Conservation (phyloP, 2,888 invertebrate species). For the Macropis europaea region DNA sequence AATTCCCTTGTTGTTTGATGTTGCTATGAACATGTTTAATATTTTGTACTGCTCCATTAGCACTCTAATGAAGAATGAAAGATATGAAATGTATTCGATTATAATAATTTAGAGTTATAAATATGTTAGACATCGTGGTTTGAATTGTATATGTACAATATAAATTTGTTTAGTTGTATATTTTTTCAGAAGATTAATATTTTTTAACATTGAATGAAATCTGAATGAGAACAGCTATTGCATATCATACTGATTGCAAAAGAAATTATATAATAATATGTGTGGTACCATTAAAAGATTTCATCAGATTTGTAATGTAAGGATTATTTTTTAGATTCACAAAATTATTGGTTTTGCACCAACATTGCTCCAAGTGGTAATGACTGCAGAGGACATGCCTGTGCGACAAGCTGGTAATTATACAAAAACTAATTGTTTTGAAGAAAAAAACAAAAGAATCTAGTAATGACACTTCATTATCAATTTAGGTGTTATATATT, state of each 20-base stretch:
- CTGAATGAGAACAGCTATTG: neutral
- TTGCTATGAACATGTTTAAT: too few relatives aligned
- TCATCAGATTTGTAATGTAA: neutral
- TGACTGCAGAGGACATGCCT: conserved; percentile 93
- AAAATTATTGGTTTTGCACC: conserved; percentile 99
- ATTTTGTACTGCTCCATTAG: too few relatives aligned
- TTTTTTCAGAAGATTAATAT: neutral
- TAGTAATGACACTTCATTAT: conserved; percentile 15
- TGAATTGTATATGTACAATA: neutral
- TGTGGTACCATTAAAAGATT: neutral
- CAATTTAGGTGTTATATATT: conserved; percentile 89
- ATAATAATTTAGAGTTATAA: too few relatives aligned
- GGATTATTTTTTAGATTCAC: conserved; percentile 85
- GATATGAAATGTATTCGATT: too few relatives aligned
- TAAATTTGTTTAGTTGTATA: neutral
- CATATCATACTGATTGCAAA: neutral
- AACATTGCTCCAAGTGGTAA: conserved; percentile 94
- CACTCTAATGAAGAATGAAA: too few relatives aligned
- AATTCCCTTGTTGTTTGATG: neutral
- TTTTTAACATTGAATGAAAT: neutral
- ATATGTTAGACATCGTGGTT: too few relatives aligned
- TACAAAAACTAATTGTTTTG: neutral
- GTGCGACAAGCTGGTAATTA: conserved; percentile 92
- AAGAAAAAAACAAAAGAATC: neutral
- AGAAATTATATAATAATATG: neutral